Base-by-base conservation (phyloP, 1,140 invertebrate genomes). In the Polypedilum vanderplanki region DNA sequence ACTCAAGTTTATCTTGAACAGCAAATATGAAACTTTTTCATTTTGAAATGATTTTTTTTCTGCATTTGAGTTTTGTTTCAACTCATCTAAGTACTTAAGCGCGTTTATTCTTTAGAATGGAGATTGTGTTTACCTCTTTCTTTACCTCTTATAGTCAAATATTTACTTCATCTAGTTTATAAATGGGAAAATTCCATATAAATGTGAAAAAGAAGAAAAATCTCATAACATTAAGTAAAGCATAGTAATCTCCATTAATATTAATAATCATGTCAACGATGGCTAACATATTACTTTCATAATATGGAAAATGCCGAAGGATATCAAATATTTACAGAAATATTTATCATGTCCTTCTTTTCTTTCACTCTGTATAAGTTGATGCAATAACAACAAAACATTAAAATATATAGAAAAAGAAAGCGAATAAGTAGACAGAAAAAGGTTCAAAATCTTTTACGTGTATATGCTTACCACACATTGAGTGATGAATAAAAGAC, bases 301-400 rank as follows among this genome's bases (percentile, higher is more conserved):
- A 57, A 57, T 57, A 57, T 57, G 8, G 46, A 46, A 57, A 57
- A 57, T 57, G 12, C 46, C 46, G 1, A 15, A 57, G n/a, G 46
- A 57, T 57, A 57, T 57, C 46, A 57, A 57, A 57, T 57, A 57
- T 57, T 57, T 57, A 57, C 12, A 57, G 46, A 57, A 15, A 46
- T n/a, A 57, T 57, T 57, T 57, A 57, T 57, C 46, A 57, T 57
- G n/a, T 15, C n/a, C 8, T 15, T 15, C 24, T 5, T 33, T 33
- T 33, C 24, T n/a, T n/a, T n/a, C n/a, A n/a, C n/a, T n/a, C n/a
- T n/a, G n/a, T n/a, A 33, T 33, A 33, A 33, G n/a, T n/a, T n/a
- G n/a, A 33, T 33, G 24, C 24, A 33, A 33, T 33, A 33, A 33
- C 24, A 33, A 33, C 24, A 33, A 33, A 33, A 33, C 2, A 33